These are phyloP conservation scores for Delphinus delphis DNA, from an alignment of 2,113 vertebrate species.

Conservation along the genomic window DNA sequence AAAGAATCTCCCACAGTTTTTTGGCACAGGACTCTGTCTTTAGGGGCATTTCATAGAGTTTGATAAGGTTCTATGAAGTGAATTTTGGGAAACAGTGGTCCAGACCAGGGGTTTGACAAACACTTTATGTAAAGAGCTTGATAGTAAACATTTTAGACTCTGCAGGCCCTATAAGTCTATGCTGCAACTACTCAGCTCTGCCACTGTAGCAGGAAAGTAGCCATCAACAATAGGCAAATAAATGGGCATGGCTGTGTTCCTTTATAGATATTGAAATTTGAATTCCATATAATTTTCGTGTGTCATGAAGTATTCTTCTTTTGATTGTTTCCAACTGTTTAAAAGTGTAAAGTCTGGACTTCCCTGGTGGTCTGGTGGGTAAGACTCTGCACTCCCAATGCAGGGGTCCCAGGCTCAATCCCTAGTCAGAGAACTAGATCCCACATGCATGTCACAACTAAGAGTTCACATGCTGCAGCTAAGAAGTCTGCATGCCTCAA, in stretches of 20 bases:
- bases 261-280: not conserved
- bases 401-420: too few relatives aligned
- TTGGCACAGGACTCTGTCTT: not conserved
- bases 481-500: too few relatives aligned
- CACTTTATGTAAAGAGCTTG: not conserved
- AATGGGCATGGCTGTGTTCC: not conserved
- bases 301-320: not conserved
- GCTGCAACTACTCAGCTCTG: not conserved
- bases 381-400: too few relatives aligned
- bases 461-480: too few relatives aligned
- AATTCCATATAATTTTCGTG: not conserved
- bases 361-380: too few relatives aligned
- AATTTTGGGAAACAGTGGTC: not conserved
- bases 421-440: too few relatives aligned
- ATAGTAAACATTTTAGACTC: not conserved
- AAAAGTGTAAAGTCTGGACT: not conserved
- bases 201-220: not conserved
- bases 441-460: too few relatives aligned
- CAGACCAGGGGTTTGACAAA: not conserved
- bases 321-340: not conserved
- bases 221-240: not conserved
- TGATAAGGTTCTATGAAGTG: not conserved
- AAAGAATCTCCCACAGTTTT: not conserved
- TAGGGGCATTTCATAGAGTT: not conserved
- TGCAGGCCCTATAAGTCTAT: not conserved